Base-by-base conservation (phyloP, 2,113 vertebrate species). In the Takifugu flavidus region DNA sequence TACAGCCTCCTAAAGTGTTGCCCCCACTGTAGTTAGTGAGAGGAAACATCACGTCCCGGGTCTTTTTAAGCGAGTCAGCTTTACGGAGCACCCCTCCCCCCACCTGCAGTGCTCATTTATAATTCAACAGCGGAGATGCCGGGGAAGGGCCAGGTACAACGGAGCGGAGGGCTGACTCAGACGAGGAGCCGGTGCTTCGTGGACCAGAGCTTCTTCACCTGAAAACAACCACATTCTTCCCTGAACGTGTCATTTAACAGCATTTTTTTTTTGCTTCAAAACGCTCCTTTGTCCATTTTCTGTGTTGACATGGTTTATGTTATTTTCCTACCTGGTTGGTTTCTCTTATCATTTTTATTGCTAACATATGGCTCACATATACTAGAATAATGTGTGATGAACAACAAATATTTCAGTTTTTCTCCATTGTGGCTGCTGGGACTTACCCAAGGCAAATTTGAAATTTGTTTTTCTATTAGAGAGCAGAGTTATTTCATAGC, bases 71-170 rank as follows among this genome's bases (percentile, higher is more conserved):
- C 44, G n/a, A 3, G 50, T 65, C 64, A 51, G 55, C 51, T 64
- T 46, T 61, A 0, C 56, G 45, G 45, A 59, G 56, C 7, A 2
- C 13, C 44, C 52, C 29, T 39, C 56, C 46, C 28, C 39, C 62
- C 70, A 70, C 75, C 79, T 74, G 62, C 67, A 68, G 72, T 26
- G 5, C 70, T 75, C 78, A 78, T 83, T 15, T 70, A 82, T 85
- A 57, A 82, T 83, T 82, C 57, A 87, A 61, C 66, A 62, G 62
- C 34, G 15, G 44, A 52, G 67, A 53, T 59, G 54, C 77, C 71
- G 73, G 66, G 66, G 72, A 4, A 53, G 65, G 60, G 72, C 74
- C 78, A 78, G 76, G 78, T 78, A 39, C 74, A 13, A 57, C 61
- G 54, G 67, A 72, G 34, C 34, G 75, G 57, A 74, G 56, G 70